Evolutionary conservation across 2,113 vertebrate genomes (phyloP).

Genomic region (Ranitomeya variabilis): DNA sequence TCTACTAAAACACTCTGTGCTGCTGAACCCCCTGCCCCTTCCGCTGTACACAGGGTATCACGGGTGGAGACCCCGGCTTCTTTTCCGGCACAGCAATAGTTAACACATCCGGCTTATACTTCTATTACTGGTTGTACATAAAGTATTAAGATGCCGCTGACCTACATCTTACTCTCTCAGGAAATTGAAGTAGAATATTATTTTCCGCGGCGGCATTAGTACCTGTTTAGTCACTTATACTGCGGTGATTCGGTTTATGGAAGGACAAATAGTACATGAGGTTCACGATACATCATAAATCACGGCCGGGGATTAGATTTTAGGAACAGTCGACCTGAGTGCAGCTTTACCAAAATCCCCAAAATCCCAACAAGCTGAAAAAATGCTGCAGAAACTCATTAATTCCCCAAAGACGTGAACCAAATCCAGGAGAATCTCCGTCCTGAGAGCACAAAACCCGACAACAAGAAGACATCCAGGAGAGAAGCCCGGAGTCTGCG

Average conservation of each 20-base stretch:
- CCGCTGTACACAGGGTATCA: neutral
- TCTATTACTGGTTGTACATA: neutral
- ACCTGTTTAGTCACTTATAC: neutral
- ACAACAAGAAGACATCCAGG: too few relatives aligned
- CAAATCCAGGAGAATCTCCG: neutral
- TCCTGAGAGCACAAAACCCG: neutral
- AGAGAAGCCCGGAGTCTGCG: too few relatives aligned
- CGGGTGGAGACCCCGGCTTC: neutral
- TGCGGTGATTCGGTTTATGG: neutral
- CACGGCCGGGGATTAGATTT: neutral
- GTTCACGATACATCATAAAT: constrained; percentile 19
- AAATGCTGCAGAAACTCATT: neutral
- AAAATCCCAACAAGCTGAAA: neutral
- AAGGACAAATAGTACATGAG: neutral
- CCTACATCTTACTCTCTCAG: neutral
- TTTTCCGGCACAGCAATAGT: neutral
- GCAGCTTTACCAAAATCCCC: neutral
- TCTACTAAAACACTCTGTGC: neutral
- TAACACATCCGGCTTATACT: neutral
- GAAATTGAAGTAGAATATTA: constrained; percentile 12
- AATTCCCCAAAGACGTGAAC: neutral
- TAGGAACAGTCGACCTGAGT: neutral
- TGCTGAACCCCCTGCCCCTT: neutral
- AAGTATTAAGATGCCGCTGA: neutral
- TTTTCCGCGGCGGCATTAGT: neutral